Percentiles rank a stretch among this genome's conserved stretches.
These are phyloP conservation scores for Drosophila sordidula DNA, from an alignment of 2,888 invertebrate species.

Conservation along the genomic window DNA sequence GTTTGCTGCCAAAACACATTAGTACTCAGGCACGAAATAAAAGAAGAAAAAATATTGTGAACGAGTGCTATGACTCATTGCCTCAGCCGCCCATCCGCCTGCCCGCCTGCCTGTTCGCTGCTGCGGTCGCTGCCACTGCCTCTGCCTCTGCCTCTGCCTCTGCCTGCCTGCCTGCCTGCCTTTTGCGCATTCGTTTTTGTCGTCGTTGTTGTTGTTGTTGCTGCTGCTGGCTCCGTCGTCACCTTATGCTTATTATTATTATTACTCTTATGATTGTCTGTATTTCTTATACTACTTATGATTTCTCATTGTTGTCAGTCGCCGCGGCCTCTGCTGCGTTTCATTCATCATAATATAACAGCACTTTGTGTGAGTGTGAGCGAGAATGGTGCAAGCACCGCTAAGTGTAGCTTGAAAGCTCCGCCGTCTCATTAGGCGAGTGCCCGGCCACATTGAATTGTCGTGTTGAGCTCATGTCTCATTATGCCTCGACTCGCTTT, in stretches of 20 bases:
- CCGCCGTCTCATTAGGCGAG: slow-evolving; percentile 67
- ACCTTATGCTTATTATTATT: slow-evolving; percentile 80
- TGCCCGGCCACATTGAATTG: slow-evolving; percentile 37
- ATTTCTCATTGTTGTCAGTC: slow-evolving; percentile 70
- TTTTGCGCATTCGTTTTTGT: slow-evolving; percentile 76
- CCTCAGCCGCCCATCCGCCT: slow-evolving; percentile 16
- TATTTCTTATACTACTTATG: slow-evolving; percentile 67
- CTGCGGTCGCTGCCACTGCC: slow-evolving; percentile 20
- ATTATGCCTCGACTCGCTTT: slow-evolving; percentile 61
- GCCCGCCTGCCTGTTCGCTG: not conserved
- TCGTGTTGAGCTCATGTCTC: slow-evolving; percentile 63
- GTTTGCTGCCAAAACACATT: slow-evolving; percentile 74
- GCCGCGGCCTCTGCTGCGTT: slow-evolving; percentile 53
- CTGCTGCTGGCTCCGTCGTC: slow-evolving; percentile 65
- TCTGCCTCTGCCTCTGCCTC: not conserved
- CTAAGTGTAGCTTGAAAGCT: slow-evolving; percentile 71
- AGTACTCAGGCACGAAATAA: slow-evolving; percentile 80
- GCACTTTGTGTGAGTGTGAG: slow-evolving; percentile 47
- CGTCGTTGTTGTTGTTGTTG: slow-evolving; percentile 21
- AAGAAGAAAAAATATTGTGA: slow-evolving; percentile 63
- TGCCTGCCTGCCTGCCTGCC: slow-evolving; percentile 42
- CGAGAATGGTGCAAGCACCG: slow-evolving; percentile 59
- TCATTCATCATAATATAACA: slow-evolving; percentile 78
- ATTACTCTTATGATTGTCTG: slow-evolving; percentile 69
- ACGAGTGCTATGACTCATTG: slow-evolving; percentile 75